Evolutionary conservation across 2,797 vertebrate species (phyloP).

Genomic region (Mormyrops boulengeri): DNA sequence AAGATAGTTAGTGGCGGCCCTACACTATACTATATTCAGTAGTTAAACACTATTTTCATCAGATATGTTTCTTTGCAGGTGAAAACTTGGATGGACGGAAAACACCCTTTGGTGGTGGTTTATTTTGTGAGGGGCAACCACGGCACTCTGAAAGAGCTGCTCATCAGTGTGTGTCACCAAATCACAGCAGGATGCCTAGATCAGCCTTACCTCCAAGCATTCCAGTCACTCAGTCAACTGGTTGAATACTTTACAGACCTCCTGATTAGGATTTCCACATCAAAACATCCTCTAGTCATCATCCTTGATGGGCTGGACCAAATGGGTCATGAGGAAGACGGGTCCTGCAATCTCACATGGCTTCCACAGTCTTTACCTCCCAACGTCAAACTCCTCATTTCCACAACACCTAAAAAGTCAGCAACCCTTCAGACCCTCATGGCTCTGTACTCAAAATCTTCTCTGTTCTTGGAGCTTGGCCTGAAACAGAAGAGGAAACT

Average conservation of each 20-base stretch:
- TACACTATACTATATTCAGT: neutral
- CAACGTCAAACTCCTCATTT: conserved; percentile 57
- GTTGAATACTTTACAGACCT: conserved; percentile 47
- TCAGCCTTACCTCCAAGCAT: conserved; percentile 16
- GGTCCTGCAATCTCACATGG: conserved; percentile 41
- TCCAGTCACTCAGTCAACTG: conserved; percentile 38
- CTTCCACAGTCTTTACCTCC: conserved; percentile 56
- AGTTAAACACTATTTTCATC: neutral
- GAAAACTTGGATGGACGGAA: conserved; percentile 54
- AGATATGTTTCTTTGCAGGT: conserved; percentile 47
- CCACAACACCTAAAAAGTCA: conserved; percentile 42
- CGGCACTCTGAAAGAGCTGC: conserved; percentile 42
- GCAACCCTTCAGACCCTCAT: conserved; percentile 42
- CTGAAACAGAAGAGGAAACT: conserved; percentile 50
- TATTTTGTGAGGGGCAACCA: conserved; percentile 47
- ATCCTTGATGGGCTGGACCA: conserved; percentile 64
- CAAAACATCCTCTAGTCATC: conserved; percentile 51
- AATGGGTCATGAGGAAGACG: conserved; percentile 27
- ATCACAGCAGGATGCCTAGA: conserved; percentile 42
- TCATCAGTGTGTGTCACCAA: conserved; percentile 55
- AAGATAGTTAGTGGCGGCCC: neutral
- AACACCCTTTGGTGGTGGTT: conserved; percentile 53
- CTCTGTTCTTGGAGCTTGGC: conserved; percentile 44
- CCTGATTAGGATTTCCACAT: conserved; percentile 46
- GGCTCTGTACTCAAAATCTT: conserved; percentile 37